Conservation (phyloP, 2,113 vertebrate genomes). For the Mustelus asterias region DNA sequence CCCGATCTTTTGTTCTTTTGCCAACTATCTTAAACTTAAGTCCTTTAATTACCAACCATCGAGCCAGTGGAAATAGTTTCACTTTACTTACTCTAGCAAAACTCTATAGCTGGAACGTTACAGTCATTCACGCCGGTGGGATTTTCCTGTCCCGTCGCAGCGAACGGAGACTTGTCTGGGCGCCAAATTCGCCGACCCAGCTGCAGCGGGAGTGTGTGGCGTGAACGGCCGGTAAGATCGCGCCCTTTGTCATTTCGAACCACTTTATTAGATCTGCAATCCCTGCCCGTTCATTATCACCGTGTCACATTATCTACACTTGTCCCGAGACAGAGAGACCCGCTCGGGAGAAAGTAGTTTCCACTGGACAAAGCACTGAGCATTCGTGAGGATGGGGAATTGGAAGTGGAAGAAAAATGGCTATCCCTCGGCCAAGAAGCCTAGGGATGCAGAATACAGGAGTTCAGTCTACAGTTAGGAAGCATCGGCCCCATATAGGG, state of each 20-base stretch:
- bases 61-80: background rate
- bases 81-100: background rate
- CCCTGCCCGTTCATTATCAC: background rate
- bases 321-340: background rate
- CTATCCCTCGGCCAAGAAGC: background rate
- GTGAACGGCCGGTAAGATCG: too few species aligned
- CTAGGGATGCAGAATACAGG: background rate
- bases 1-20: background rate
- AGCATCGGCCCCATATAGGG: too few species aligned
- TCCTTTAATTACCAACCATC: background rate
- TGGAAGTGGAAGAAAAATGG: background rate
- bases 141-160: too few species aligned
- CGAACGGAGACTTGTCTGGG: too few species aligned
- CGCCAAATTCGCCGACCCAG: too few species aligned
- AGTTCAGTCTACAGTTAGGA: background rate
- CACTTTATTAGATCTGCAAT: background rate
- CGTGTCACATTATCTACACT: background rate
- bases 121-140: too few species aligned
- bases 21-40: background rate
- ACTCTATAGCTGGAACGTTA: too few species aligned
- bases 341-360: background rate
- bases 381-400: too few species aligned
- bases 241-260: background rate
- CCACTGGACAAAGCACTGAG: background rate
- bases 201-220: too few species aligned